Conservation (phyloP, 2,888 invertebrate species). For the Meiosimyza decipiens region DNA sequence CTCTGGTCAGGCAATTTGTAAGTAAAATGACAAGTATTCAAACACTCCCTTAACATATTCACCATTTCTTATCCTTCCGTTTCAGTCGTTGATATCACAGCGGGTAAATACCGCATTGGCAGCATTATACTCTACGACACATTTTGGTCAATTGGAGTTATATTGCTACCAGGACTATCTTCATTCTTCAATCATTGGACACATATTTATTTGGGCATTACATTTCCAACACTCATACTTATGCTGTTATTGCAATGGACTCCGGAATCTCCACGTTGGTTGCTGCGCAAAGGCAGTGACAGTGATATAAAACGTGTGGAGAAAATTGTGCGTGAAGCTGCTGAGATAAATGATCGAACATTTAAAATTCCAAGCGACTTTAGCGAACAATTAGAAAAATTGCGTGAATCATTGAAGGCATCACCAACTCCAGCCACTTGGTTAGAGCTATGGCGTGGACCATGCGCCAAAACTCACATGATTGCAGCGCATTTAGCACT, state of each 20-base stretch:
- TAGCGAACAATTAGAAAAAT: conserved; percentile 54
- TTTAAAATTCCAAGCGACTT: conserved; percentile 62
- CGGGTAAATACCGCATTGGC: conserved; percentile 63
- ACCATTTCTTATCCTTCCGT: background rate
- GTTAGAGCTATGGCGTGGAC: conserved; percentile 61
- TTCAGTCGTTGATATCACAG: conserved; percentile 66
- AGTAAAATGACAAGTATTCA: conserved; percentile 45
- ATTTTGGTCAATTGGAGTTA: conserved; percentile 68
- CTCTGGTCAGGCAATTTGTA: conserved; percentile 66
- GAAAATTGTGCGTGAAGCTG: conserved; percentile 60
- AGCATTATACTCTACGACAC: conserved; percentile 66
- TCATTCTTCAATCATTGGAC: conserved; percentile 65
- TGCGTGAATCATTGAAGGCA: conserved; percentile 55
- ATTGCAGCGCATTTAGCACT: conserved; percentile 63
- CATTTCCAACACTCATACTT: conserved; percentile 65
- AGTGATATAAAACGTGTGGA: conserved; percentile 61
- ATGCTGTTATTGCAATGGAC: conserved; percentile 65
- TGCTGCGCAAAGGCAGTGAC: conserved; percentile 59
- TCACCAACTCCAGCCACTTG: conserved; percentile 58
- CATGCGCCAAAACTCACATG: conserved; percentile 59
- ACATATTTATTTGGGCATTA: conserved; percentile 66
- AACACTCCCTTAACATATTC: background rate
- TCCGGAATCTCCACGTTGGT: conserved; percentile 68
- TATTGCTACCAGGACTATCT: conserved; percentile 64
- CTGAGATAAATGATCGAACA: conserved; percentile 62